Evolutionary conservation across 2,113 vertebrate species (phyloP).

Genomic region (Cryptotis parvus): DNA sequence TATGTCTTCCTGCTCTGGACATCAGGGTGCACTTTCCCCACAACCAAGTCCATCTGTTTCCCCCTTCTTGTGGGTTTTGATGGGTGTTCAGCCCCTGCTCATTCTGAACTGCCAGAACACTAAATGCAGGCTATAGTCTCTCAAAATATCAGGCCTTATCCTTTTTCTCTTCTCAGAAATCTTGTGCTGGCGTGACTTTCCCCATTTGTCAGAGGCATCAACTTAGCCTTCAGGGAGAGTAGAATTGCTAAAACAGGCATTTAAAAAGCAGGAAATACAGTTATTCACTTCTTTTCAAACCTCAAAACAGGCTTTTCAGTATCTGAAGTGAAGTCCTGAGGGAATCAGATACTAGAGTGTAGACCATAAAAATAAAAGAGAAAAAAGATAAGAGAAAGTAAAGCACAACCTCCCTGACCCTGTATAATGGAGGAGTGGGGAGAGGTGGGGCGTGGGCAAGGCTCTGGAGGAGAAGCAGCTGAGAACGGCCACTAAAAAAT

Average conservation of each 20-base stretch:
- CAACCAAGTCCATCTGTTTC: not conserved
- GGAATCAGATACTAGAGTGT: slow-evolving; percentile 49
- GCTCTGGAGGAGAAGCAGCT: not conserved
- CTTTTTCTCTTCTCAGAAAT: not conserved
- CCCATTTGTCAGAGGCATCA: not conserved
- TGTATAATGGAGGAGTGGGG: not conserved
- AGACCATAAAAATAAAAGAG: slow-evolving; percentile 34
- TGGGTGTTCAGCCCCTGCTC: not conserved
- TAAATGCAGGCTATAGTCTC: not conserved
- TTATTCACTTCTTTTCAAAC: slow-evolving; percentile 34
- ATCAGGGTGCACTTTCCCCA: too few relatives aligned
- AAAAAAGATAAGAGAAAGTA: slow-evolving; percentile 26
- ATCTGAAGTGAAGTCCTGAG: slow-evolving; percentile 47
- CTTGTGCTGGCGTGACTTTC: not conserved
- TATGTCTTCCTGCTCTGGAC: not conserved
- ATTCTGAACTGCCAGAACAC: not conserved
- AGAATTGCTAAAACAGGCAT: slow-evolving; percentile 47
- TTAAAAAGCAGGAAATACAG: slow-evolving; percentile 47
- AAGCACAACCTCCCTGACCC: not conserved
- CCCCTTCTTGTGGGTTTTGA: not conserved
- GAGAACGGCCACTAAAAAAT: not conserved
- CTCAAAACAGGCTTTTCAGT: slow-evolving; percentile 63
- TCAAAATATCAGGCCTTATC: not conserved
- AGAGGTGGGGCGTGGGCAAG: not conserved
- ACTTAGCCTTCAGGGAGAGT: slow-evolving; percentile 50